A percentile compares a stretch with the other conserved stretches of the same genome.
phyloP scores from a whole-genome alignment of 1,140 invertebrate genomes.

The Thaumetopoea pityocampa region DNA sequence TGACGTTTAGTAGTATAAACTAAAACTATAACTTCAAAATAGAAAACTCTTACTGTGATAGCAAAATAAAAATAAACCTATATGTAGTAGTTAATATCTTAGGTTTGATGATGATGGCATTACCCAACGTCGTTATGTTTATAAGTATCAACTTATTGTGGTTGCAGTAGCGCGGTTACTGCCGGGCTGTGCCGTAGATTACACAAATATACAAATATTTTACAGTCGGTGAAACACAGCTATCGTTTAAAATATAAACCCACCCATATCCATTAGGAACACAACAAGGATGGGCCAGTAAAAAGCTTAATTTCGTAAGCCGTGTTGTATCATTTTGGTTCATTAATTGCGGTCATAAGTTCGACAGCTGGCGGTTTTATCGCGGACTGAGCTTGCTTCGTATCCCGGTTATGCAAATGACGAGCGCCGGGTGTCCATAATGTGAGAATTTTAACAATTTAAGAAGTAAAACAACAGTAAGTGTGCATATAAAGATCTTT shows the following conservation, averaged over 20 bases:
- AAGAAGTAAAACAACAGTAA: slow-evolving; percentile 69
- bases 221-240: too few relatives aligned
- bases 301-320: slow-evolving; percentile 44
- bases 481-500: slow-evolving; percentile 35
- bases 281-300: slow-evolving; percentile 26
- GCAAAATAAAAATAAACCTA: too few relatives aligned
- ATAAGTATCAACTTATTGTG: too few relatives aligned
- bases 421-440: slow-evolving; percentile 54
- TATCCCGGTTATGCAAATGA: slow-evolving; percentile 56
- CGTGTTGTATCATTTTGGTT: slow-evolving; percentile 54
- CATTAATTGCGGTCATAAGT: slow-evolving; percentile 66
- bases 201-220: too few relatives aligned
- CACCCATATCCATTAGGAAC: background rate
- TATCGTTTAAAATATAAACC: background rate
- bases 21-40: too few relatives aligned
- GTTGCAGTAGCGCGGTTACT: too few relatives aligned
- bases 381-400: slow-evolving; percentile 47
- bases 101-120: too few relatives aligned
- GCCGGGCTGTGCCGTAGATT: too few relatives aligned
- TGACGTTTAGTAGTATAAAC: too few relatives aligned
- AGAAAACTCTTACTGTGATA: too few relatives aligned
- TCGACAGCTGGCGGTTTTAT: slow-evolving; percentile 50
- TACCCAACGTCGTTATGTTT: too few relatives aligned
- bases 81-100: too few relatives aligned
- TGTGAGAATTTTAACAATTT: slow-evolving; percentile 65